Conservation (phyloP, 2,888 invertebrate species). For the Coelopa pilipes region DNA sequence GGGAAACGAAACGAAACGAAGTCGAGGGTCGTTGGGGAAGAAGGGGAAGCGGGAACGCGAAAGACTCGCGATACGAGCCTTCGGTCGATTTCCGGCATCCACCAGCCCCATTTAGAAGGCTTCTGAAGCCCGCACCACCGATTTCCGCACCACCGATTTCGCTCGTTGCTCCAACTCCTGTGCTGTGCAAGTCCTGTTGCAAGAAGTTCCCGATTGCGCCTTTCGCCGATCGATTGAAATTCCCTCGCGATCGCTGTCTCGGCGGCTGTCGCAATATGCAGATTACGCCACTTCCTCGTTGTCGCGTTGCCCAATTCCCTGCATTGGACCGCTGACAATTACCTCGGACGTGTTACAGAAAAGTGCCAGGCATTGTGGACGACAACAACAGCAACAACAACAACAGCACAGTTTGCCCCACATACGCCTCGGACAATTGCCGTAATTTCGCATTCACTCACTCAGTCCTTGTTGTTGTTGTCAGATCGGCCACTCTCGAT, state of each 20-base stretch:
- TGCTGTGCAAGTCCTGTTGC: too few relatives aligned
- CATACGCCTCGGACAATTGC: not conserved
- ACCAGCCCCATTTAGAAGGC: too few relatives aligned
- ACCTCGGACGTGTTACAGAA: not conserved
- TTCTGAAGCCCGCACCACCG: too few relatives aligned
- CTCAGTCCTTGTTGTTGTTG: not conserved
- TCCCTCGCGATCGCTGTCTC: too few relatives aligned
- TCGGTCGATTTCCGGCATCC: too few relatives aligned
- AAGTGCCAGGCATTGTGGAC: not conserved
- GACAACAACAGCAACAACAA: not conserved
- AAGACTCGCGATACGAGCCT: constrained; percentile 27
- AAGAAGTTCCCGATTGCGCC: too few relatives aligned
- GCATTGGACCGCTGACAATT: not conserved
- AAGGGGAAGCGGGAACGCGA: constrained; percentile 7
- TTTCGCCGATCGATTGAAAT: too few relatives aligned
- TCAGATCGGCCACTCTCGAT: too few relatives aligned
- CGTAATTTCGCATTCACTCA: not conserved
- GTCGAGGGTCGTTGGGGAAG: not conserved
- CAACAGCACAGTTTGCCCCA: not conserved
- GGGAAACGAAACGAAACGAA: not conserved
- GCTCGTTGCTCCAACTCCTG: too few relatives aligned
- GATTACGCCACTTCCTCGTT: too few relatives aligned
- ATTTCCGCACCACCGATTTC: too few relatives aligned
- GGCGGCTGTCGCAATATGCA: too few relatives aligned
- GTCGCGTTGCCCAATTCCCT: not conserved